phyloP scores from a whole-genome alignment of 2,113 vertebrate genomes.

The Heteronetta atricapilla region DNA sequence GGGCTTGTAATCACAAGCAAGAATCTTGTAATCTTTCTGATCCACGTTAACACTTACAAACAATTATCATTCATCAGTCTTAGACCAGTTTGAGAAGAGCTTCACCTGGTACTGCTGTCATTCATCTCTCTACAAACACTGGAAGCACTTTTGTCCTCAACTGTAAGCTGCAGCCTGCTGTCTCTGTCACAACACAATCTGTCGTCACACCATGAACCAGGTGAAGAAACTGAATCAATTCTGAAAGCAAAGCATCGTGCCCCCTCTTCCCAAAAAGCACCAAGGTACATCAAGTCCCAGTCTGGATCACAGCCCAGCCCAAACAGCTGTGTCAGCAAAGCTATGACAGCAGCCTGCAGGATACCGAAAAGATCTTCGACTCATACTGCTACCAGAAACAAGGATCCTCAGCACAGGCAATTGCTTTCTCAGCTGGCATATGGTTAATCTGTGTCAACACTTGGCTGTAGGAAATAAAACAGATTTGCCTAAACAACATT shows the following conservation, averaged over 20 bases:
- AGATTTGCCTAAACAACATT: not conserved
- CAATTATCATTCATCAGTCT: not conserved
- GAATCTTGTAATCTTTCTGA: not conserved
- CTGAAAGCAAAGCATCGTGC: not conserved
- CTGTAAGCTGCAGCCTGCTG: not conserved
- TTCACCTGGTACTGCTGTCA: not conserved
- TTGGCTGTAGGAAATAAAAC: not conserved
- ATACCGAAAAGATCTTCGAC: not conserved
- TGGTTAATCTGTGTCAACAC: not conserved
- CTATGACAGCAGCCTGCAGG: not conserved
- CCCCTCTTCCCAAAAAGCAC: not conserved
- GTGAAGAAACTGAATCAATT: not conserved
- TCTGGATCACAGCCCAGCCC: not conserved
- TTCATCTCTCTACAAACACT: not conserved
- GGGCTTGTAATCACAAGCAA: not conserved
- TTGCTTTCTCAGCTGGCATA: not conserved
- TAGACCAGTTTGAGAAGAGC: not conserved
- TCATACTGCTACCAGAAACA: not conserved
- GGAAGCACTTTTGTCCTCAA: not conserved
- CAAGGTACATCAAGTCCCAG: not conserved
- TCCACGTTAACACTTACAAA: not conserved
- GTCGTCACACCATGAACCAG: accelerated
- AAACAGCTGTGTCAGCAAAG: not conserved
- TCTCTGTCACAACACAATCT: not conserved
- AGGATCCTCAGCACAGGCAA: not conserved